Base-by-base conservation (phyloP, 2,113 vertebrate genomes). In the Cinclus cinclus region DNA sequence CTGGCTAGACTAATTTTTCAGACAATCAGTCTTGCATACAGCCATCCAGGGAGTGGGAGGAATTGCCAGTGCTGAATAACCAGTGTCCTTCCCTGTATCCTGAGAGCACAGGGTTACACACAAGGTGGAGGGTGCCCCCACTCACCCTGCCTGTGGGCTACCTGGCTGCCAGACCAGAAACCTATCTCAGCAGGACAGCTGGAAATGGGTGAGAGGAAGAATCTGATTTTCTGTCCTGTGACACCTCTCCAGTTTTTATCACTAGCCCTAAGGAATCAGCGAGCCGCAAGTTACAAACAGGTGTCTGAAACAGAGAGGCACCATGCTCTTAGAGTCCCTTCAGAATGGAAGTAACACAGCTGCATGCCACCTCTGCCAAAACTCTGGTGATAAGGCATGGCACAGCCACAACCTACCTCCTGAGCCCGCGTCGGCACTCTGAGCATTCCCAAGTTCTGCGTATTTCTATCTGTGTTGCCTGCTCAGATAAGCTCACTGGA, bases 121-220 rank as follows among this genome's bases (percentile, higher is more conserved):
- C 13, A 68, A 9, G 17, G 6, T n/a, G 33, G 31, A 24, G 86
- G 77, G 12, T 47, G 37, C 1, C 14, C 16, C 15, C 17, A 15
- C 9, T 73, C 69, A 65, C 10, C 5, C 46, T 0, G 0, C 6
- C 46, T 0, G 0, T 15, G 27, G 44, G 39, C 3, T 15, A 21
- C 23, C 20, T 50, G 41, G 17, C 5, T 59, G 17, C 47, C 63
- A 39, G 17, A 31, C 8, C 31, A 44, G 4, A 27, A 0, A 1
- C 10, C 6, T 20, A 8, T 15, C 19, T 56, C 44, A 42, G 11
- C 1, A 1, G 31, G 13, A 50, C 6, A n/a, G 3, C 11, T 46
- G 46, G 22, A 46, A 86, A 64, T 9, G 10, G 35, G 15, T 6
- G 20, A 44, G 42, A 73, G 18, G 4, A 73, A 88, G 21, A 73